Conservation (phyloP, 2,888 invertebrate genomes). For the Hoplodrina ambigua region DNA sequence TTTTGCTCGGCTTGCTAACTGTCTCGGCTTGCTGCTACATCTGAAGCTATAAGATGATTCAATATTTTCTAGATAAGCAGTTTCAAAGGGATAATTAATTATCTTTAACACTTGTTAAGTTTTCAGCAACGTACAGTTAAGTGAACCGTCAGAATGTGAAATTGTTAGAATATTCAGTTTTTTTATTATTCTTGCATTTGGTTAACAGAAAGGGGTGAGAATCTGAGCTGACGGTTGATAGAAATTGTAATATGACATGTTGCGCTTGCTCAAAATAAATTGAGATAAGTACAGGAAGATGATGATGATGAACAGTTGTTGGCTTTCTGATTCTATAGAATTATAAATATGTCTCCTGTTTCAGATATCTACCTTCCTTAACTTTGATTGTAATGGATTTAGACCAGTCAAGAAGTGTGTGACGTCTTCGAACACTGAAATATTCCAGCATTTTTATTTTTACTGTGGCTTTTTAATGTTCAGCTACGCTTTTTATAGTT, state of each 20-base stretch:
- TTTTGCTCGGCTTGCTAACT: no score
- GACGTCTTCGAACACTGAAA: neutral
- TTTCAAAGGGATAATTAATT: constrained; percentile 11
- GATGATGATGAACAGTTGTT: no score
- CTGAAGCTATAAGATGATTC: neutral
- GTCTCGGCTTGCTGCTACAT: neutral
- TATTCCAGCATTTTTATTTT: no score
- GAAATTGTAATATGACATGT: neutral
- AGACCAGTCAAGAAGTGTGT: neutral
- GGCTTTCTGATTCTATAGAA: no score
- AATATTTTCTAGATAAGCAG: constrained; percentile 5
- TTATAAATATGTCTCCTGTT: no score
- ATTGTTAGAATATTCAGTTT: neutral
- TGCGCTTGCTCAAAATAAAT: neutral
- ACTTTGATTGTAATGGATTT: neutral
- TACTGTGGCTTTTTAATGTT: neutral
- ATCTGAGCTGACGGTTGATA: neutral
- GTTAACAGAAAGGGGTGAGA: neutral
- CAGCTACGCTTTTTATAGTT: neutral
- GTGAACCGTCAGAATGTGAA: neutral
- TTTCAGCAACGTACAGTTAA: constrained; percentile 9
- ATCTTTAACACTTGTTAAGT: constrained; percentile 17
- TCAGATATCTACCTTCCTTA: neutral
- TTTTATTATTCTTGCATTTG: neutral
- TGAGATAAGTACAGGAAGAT: no score